Percentiles rank a stretch among this genome's conserved stretches.
Evolutionary conservation across 2,888 invertebrate genomes (phyloP).

Genomic region (Diachrysia chrysitis): DNA sequence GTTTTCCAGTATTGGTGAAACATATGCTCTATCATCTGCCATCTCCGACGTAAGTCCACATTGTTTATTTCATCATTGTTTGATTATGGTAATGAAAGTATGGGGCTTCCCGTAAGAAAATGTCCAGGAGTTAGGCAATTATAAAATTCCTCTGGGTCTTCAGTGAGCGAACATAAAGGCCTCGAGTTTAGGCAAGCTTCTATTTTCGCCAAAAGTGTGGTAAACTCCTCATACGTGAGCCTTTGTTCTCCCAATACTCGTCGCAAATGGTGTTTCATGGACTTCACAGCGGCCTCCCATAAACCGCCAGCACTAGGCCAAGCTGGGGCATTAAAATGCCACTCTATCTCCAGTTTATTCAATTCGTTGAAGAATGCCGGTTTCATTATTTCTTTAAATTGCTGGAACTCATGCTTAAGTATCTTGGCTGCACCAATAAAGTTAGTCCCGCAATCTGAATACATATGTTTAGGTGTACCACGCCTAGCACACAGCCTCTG

Average conservation of each 20-base stretch:
- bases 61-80: constrained; percentile 6
- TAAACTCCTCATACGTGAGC: constrained; percentile 6
- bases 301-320: constrained; percentile 17
- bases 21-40: constrained; percentile 33
- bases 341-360: not conserved
- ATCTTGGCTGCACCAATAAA: constrained; percentile 14
- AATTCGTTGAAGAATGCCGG: constrained; percentile 15
- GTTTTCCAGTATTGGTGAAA: constrained; percentile 23
- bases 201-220: constrained; percentile 11
- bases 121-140: constrained; percentile 51
- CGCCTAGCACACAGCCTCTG: constrained; percentile 29
- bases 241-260: constrained; percentile 19
- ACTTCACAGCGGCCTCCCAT: constrained; percentile 13
- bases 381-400: not conserved
- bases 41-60: constrained; percentile 13
- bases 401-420: constrained; percentile 5
- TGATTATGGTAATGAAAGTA: constrained; percentile 13
- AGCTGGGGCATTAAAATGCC: constrained; percentile 9
- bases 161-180: constrained; percentile 40
- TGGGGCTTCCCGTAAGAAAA: constrained; percentile 41
- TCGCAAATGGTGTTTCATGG: constrained; percentile 17
- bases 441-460: constrained; percentile 38
- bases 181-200: constrained; percentile 44
- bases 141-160: constrained; percentile 47
- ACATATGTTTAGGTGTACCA: constrained; percentile 26